Conservation (phyloP, 2,888 invertebrate species). For the Erpobdella octoculata region DNA sequence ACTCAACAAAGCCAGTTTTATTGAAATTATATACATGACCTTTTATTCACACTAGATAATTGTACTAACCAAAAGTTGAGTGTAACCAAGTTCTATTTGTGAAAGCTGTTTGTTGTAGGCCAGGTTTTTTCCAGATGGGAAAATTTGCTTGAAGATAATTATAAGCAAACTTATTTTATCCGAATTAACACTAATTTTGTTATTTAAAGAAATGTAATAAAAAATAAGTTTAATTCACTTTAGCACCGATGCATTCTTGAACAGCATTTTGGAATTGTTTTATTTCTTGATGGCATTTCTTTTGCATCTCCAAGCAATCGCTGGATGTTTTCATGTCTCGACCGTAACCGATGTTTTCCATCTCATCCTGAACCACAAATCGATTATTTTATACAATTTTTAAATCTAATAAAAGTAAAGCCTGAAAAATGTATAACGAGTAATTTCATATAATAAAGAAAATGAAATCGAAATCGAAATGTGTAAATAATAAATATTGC, state of each 20-base stretch:
- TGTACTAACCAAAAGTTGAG: background rate
- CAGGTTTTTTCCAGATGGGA: background rate
- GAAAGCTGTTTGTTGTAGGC: conserved; percentile 21
- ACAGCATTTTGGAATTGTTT: conserved; percentile 15
- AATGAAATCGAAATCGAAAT: background rate
- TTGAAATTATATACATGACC: background rate
- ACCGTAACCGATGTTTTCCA: conserved; percentile 2
- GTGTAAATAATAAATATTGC: background rate
- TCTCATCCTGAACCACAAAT: conserved; percentile 7
- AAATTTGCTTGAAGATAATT: background rate
- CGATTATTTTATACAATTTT: no score
- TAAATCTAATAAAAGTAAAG: no score
- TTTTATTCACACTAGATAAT: background rate
- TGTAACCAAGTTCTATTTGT: conserved; percentile 18
- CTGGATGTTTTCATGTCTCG: background rate
- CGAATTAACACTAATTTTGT: background rate
- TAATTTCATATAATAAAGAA: background rate
- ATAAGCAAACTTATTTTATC: background rate
- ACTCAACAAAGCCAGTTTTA: background rate
- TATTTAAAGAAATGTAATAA: background rate
- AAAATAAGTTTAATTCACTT: background rate
- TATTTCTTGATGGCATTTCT: background rate
- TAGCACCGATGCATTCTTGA: conserved; percentile 7
- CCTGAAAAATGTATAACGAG: no score
- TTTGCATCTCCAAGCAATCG: conserved; percentile 4